Evolutionary conservation across 2,113 vertebrate genomes (phyloP), one percentile per base, ranked within the genome.

Genomic region (Saiga tatarica): DNA sequence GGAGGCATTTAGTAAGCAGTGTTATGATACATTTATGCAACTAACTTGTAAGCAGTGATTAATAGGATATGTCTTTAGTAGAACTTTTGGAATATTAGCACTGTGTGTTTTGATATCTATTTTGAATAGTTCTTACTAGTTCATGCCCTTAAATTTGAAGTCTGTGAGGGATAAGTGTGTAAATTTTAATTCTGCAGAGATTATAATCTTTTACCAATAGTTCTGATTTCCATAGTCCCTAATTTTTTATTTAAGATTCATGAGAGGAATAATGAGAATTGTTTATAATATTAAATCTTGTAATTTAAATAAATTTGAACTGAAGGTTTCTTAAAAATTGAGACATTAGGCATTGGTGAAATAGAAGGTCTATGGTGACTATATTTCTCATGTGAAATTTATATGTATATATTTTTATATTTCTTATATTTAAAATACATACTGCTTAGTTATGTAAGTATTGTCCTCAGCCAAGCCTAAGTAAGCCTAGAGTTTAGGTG

Each of bases 1-100:
- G 2, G 99, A 99, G 89, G 99, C 99, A 95, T 99, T 99, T 98
- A 99, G 99, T 99, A 98, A 99, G 99, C 99, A 28, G 26, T 8
- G 25, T 60, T 95, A 7, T 1, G 28, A 15, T 81, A n/a, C 26
- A 1, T 74, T 93, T 26, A 9, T 74, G 45, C 71, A 76, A 16
- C 50, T 62, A 5, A 26, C 26, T 60, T 45, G 16, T 79, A 71
- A 30, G 76, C 64, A 5, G 12, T 62, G 25, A 45, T 83, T 55
- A 60, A 57, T 36, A 26, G 79, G 64, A 28, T 60, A 23, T 36
- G 17, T 64, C 42, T 30, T 52, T 21, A n/a, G 47, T 39, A n/a
- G 15, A 39, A 5, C 23, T 42, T 53, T 6, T 33, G 60, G 26
- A 78, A 47, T 52, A 23, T 62, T 87, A 52, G 76, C 59, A 25